phyloP scores from a whole-genome alignment of 2,797 vertebrate genomes.

The Coluber constrictor region DNA sequence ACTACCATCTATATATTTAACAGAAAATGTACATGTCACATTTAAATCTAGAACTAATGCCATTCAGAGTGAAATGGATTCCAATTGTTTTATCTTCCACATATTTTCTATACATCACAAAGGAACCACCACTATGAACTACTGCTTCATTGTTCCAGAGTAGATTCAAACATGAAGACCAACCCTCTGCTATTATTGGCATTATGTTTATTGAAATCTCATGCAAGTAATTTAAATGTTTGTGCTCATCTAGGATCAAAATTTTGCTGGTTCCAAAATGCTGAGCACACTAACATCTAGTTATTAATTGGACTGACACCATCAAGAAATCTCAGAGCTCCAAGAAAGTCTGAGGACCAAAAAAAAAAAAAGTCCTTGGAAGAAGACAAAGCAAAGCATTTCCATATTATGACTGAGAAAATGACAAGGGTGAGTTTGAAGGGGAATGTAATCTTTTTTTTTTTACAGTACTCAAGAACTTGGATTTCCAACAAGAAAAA shows the following conservation, averaged over 20 bases:
- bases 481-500: background rate
- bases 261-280: background rate
- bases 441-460: background rate
- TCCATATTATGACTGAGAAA: background rate
- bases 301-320: background rate
- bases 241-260: background rate
- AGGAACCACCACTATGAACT: background rate
- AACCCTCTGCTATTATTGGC: background rate
- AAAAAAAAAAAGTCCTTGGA: background rate
- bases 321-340: background rate
- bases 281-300: background rate
- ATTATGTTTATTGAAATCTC: background rate
- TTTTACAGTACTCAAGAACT: background rate
- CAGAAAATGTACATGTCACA: background rate
- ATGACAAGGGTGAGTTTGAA: background rate
- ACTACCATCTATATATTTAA: background rate
- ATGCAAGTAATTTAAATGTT: background rate
- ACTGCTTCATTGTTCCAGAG: background rate
- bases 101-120: background rate
- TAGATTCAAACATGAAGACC: background rate
- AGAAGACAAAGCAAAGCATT: background rate
- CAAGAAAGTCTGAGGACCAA: background rate
- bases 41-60: background rate
- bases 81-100: background rate
- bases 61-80: background rate